Base-by-base conservation (phyloP, 1,140 invertebrate species). In the Brachionus manjavacas region DNA sequence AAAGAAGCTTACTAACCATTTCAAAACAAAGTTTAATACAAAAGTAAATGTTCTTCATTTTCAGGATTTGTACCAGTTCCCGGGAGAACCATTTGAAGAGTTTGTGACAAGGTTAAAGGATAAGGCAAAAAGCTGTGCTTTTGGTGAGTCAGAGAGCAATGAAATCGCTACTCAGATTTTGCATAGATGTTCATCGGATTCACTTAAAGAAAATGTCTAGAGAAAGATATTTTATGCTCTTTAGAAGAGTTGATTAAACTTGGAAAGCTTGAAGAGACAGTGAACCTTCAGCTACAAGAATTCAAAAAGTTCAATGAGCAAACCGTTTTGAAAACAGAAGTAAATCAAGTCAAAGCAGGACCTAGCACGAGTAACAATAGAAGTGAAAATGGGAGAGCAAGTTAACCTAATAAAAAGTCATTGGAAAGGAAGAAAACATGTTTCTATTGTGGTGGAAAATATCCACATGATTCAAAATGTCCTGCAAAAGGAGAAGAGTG, bases 401-500 rank as follows among this genome's bases (percentile, higher is more conserved):
- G 49, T 55, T 55, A 55, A n/a, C n/a, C 49, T 16, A 55, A 20
- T 55, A 55, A 55, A 55, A 55, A 55, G 23, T 68, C 64, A 68
- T 28, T 25, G 23, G 64, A 68, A 68, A 68, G 14, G 2, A 35
- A 68, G 9, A 68, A 68, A 35, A 68, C 23, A 35, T 68, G 64
- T 25, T 68, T 68, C 25, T 68, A 35, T 68, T 68, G 64, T 68
- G 64, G 64, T 68, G 64, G 64, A 25, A 68, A 68, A 68, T 68
- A 68, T 68, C 64, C 64, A 68, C 64, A 68, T 68, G 64, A 68
- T 25, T 28, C 64, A 35, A 68, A 35, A 68, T 68, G 64, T 68
- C 64, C 64, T 68, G 64, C 64, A 68, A 68, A 55, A 55, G 49
- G 49, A 55, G 49, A 55, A 68, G 64, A 25, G 23, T 68, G 64